phyloP scores from a whole-genome alignment of 30 jellyfish, hydroid and myxozoan genomes.

The Turritopsis dohrnii region DNA sequence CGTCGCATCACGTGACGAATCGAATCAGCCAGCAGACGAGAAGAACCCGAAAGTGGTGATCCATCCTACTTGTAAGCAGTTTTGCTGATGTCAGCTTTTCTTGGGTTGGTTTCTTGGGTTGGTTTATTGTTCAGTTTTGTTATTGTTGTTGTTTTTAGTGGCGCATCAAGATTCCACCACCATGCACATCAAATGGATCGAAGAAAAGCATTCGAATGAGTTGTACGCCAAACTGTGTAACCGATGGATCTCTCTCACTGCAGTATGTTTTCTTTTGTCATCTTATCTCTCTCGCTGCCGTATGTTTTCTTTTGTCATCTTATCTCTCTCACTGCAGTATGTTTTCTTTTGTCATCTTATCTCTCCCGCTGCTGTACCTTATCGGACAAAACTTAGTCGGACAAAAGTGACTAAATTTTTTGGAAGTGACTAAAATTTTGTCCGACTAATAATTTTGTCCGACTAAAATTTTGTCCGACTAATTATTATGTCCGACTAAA shows the following conservation, averaged over 20 bases:
- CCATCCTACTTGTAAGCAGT: background rate
- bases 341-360: no score
- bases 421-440: no score
- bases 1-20: background rate
- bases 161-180: background rate
- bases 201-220: conserved; percentile 56
- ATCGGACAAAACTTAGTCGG: no score
- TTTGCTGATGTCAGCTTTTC: background rate
- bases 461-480: no score
- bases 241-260: conserved; percentile 66
- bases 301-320: no score
- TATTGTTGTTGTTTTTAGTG: background rate
- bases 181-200: conserved; percentile 39
- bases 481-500: no score
- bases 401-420: no score
- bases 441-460: no score
- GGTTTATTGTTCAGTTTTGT: no score
- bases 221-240: conserved; percentile 63
- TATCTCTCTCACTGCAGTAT: no score
- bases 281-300: background rate
- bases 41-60: background rate
- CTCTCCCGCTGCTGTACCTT: no score
- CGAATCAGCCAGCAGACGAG: background rate
- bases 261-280: conserved; percentile 34
- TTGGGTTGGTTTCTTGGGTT: no score